Evolutionary conservation across 1,140 invertebrate species (phyloP).

Genomic region (Sesamia nonagrioides): DNA sequence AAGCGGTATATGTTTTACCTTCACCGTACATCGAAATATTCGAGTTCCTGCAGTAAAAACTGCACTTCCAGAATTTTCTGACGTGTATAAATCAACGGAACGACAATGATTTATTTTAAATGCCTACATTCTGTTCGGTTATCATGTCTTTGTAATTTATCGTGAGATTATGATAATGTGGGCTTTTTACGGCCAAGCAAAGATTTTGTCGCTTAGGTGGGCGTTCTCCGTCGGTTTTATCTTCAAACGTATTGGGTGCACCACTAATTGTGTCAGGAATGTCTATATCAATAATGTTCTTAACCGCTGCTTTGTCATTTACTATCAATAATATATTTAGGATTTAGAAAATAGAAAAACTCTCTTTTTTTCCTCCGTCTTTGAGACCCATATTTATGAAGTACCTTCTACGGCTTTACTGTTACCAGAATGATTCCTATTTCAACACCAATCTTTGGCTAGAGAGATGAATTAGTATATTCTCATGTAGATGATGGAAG

Average conservation of each 20-base stretch:
- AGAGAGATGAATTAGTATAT: too few relatives aligned
- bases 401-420: too few relatives aligned
- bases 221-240: conserved; percentile 29
- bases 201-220: conserved; percentile 28
- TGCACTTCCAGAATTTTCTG: conserved; percentile 8
- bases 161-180: conserved; percentile 51
- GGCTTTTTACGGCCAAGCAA: conserved; percentile 24
- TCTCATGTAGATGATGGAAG: too few relatives aligned
- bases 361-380: neutral
- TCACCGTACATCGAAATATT: neutral
- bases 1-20: neutral
- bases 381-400: neutral
- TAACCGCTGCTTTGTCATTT: conserved; percentile 2
- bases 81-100: conserved; percentile 31
- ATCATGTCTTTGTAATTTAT: conserved; percentile 48
- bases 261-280: conserved; percentile 26
- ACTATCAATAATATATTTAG: conserved; percentile 14
- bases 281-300: conserved; percentile 6
- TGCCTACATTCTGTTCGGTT: conserved; percentile 30
- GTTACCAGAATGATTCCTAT: too few relatives aligned
- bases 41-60: neutral
- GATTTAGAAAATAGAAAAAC: neutral
- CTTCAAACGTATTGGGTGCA: conserved; percentile 30
- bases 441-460: too few relatives aligned
- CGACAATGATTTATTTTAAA: conserved; percentile 39